Base-by-base conservation (phyloP, 2,113 vertebrate species). In the Beaufortia kweichowensis region DNA sequence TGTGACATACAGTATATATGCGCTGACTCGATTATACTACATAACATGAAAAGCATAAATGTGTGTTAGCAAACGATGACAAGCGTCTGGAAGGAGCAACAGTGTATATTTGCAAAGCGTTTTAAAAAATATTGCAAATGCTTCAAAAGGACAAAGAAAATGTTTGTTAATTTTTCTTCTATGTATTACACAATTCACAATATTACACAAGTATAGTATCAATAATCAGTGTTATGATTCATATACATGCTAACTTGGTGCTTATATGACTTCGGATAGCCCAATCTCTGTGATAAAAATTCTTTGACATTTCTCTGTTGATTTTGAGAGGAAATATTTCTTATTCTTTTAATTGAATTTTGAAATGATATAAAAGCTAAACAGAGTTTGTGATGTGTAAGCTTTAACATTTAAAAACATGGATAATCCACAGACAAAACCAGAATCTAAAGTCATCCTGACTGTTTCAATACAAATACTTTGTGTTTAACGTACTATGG, bases 101-200 rank as follows among this genome's bases (percentile, higher is more conserved):
- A 62, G 17, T 48, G 9, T 31, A 29, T 65, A 66, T 57, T 75
- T 61, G 79, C 69, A 78, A 82, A 29, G 70, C 46, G 15, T 28
- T 68, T 59, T 64, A 68, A 81, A 82, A 46, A 48, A 48, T 5
- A 39, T 10, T 39, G 35, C 35, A 39, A 39, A 39, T 5, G 15
- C 43, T 17, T 14, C 15, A 19, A 4, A 48, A 15, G 14, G 14
- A 19, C 12, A 48, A 17, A 0, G 41, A 46, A 46, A 46, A 12
- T 14, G 2, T 46, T 46, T 46, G 41, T 46, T 46, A 1, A 46
- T 46, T 14, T 14, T 14, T 14, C 14, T 14, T 46, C 0, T 46
- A 15, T 12, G 14, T 12, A 14, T 15, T 46, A 14, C 14, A 14
- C 14, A 14, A 46, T 46, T 46, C 10, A 14, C 14, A 15, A 46